Evolutionary conservation across 2,797 vertebrate genomes (phyloP), one percentile per base, ranked within the genome.

Genomic region (Eospalax fontanierii): DNA sequence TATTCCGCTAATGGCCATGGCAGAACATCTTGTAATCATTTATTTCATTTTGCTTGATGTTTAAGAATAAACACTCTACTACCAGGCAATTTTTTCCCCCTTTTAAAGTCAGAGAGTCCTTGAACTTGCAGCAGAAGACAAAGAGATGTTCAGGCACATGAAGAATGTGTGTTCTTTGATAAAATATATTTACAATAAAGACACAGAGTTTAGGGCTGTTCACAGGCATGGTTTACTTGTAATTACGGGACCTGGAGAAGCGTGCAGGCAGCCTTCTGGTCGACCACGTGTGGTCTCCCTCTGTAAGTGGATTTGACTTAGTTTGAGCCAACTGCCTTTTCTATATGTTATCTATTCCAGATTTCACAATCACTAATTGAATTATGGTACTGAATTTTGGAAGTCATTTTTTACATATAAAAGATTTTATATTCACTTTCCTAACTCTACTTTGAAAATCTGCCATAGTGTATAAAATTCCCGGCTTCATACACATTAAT

Each of bases 31-130:
- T 83, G 30, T 15, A 83, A 59, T 89, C 4, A 89, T 88, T 92
- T 95, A 89, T 88, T 92, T 95, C 14, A 92, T 74, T 95, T 89
- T 85, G 33, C 22, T 24, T 95, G 33, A 88, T 59, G 65, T 76
- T 94, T 87, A 92, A 79, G 87, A 65, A 79, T n/a, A 79, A 93
- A 88, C 89, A 7, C 22, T 38, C 7, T 83, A 5, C 15, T 28
- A 66, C 24, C 16, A 91, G n/a, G 16, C 66, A 75, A 50, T 12
- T n/a, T 59, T 24, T 12, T n/a, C 50, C 19, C 10, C 2, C 33
- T 19, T 40, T 26, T 59, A 65, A 71, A 94, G 12, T 30, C 21
- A 82, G 28, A 59, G 0, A 83, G 15, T 66, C 21, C 30, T 91
- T 65, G 18, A 6, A 43, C 43, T 85, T 96, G 50, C 11, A 81